Evolutionary conservation across 2,797 vertebrate genomes (phyloP).

Genomic region (Lates japonicus): DNA sequence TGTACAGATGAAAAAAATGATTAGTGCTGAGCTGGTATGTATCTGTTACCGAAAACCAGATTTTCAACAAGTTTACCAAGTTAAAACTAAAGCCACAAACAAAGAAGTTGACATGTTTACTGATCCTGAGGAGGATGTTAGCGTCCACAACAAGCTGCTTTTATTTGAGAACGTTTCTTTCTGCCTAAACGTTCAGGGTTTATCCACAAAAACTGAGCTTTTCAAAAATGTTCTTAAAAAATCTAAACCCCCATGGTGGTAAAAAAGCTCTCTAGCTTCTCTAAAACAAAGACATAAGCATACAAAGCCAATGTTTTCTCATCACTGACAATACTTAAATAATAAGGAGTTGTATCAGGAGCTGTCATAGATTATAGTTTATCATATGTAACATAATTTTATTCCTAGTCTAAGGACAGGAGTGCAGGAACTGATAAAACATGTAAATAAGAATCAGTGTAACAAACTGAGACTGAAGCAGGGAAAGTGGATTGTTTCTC

Average conservation of each 20-base stretch:
- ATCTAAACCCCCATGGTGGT: background rate
- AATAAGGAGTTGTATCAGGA: background rate
- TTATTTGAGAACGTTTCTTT: conserved; percentile 4
- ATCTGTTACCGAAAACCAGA: conserved; percentile 74
- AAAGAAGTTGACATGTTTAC: conserved; percentile 41
- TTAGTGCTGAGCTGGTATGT: conserved; percentile 74
- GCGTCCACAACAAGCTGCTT: background rate
- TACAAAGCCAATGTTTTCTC: background rate
- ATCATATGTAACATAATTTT: background rate
- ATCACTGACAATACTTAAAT: background rate
- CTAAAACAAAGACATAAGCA: background rate
- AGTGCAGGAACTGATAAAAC: background rate
- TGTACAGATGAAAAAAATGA: conserved; percentile 79
- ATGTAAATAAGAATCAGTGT: background rate
- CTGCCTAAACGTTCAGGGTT: background rate
- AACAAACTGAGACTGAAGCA: background rate
- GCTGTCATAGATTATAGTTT: background rate
- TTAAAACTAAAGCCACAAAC: conserved; percentile 54
- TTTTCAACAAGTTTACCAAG: conserved; percentile 69
- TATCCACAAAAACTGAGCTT: background rate
- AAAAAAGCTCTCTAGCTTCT: background rate
- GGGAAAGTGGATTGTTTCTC: background rate
- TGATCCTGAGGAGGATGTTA: conserved; percentile 31
- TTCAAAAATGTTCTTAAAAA: conserved; percentile 6
- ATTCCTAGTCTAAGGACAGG: background rate